A percentile compares a stretch with the other conserved stretches of the same genome.
phyloP scores from a whole-genome alignment of 2,888 invertebrate species.

The Xanthorhoe spadicearia region DNA sequence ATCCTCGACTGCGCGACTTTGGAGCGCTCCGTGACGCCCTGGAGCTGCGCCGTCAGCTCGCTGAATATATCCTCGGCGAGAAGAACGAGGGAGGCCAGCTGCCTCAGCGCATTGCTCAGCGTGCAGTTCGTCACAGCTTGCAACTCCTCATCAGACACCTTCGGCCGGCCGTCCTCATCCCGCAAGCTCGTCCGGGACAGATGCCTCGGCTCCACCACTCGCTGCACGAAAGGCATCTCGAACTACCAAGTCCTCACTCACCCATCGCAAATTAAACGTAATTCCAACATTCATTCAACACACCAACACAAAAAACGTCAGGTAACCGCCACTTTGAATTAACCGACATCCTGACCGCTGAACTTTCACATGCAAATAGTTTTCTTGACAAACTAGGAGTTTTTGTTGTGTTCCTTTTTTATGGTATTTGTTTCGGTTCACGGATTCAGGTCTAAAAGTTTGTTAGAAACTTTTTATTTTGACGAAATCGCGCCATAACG shows the following conservation, averaged over 20 bases:
- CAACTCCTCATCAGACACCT: constrained; percentile 89
- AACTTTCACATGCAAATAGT: constrained; percentile 69
- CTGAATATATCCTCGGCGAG: constrained; percentile 94
- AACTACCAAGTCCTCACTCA: constrained; percentile 70
- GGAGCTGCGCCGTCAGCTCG: constrained; percentile 90
- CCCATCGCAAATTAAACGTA: constrained; percentile 81
- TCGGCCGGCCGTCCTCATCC: constrained; percentile 84
- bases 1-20: constrained; percentile 89
- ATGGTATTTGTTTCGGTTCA: constrained; percentile 56
- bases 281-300: constrained; percentile 81
- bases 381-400: constrained; percentile 51
- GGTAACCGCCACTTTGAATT: constrained; percentile 85
- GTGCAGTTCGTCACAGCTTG: constrained; percentile 95
- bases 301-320: constrained; percentile 84
- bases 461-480: constrained; percentile 70
- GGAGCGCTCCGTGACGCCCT: constrained; percentile 89
- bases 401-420: constrained; percentile 51
- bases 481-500: constrained; percentile 79
- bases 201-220: constrained; percentile 92
- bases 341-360: constrained; percentile 82
- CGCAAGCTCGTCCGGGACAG: constrained; percentile 88
- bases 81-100: constrained; percentile 93
- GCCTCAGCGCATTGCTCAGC: constrained; percentile 92
- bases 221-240: constrained; percentile 94
- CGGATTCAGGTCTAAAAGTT: constrained; percentile 68